Conservation (phyloP, 37 sponge, comb jelly and placozoan genomes). For the Beroe forskalii region DNA sequence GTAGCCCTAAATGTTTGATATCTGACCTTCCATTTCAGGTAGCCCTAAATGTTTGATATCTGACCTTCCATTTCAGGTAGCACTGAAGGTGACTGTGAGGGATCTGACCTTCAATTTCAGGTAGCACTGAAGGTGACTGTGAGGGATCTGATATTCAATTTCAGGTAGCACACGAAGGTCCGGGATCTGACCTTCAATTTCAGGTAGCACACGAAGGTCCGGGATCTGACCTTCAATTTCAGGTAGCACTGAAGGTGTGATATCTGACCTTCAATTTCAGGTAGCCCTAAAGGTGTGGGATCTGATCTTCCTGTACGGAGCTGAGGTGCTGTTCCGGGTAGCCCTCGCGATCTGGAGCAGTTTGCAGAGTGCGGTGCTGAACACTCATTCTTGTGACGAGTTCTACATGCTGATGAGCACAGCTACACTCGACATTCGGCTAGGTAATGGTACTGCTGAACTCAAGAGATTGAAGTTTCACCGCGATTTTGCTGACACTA, state of each 20-base stretch:
- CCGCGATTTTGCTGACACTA: too few species aligned
- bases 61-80: too few species aligned
- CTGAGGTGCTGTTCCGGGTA: slow-evolving; percentile 75
- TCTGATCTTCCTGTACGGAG: slow-evolving; percentile 78
- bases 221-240: slow-evolving; percentile 81
- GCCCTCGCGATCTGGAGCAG: slow-evolving; percentile 77
- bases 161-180: slow-evolving; percentile 73
- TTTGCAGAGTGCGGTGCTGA: slow-evolving; percentile 39
- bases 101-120: too few species aligned
- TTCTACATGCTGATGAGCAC: slow-evolving; percentile 64
- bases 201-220: slow-evolving; percentile 73
- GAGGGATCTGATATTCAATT: slow-evolving; percentile 84
- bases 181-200: too few species aligned
- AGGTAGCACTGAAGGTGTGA: slow-evolving; percentile 76
- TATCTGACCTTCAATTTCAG: too few species aligned
- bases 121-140: slow-evolving; percentile 72
- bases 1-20: slow-evolving; percentile 80
- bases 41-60: too few species aligned
- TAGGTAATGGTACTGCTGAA: too few species aligned
- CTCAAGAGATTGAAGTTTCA: too few species aligned
- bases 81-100: too few species aligned
- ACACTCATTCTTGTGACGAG: slow-evolving; percentile 42
- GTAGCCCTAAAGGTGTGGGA: slow-evolving; percentile 81
- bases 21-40: slow-evolving; percentile 77
- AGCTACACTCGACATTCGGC: slow-evolving; percentile 16